These are phyloP conservation scores for Scomber colias DNA, from an alignment of 2,113 vertebrate species.

Conservation along the genomic window DNA sequence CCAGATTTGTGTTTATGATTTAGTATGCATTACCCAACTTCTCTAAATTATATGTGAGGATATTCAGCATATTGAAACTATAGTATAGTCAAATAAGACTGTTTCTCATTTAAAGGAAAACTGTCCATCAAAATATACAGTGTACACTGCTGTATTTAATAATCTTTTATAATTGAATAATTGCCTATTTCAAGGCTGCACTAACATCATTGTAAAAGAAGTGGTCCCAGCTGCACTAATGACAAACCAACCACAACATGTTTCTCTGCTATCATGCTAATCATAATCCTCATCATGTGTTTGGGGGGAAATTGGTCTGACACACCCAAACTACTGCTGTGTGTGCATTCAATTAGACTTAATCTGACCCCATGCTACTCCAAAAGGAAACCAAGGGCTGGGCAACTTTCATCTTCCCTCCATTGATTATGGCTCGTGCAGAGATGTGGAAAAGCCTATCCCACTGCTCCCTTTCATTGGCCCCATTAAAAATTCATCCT, in stretches of 20 bases:
- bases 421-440: conserved; percentile 83
- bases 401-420: conserved; percentile 81
- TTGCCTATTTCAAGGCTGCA: neutral
- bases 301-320: conserved; percentile 61
- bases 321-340: conserved; percentile 78
- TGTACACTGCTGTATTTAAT: neutral
- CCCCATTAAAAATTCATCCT: conserved; percentile 83
- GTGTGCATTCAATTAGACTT: conserved; percentile 81
- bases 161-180: neutral
- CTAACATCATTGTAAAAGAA: neutral
- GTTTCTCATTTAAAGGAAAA: neutral
- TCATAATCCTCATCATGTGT: conserved; percentile 70
- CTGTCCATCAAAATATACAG: neutral
- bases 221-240: conserved; percentile 11
- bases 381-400: conserved; percentile 72
- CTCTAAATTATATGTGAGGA: neutral
- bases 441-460: conserved; percentile 81
- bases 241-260: conserved; percentile 30
- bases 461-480: conserved; percentile 84
- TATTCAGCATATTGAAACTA: neutral
- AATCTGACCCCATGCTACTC: conserved; percentile 81
- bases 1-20: neutral
- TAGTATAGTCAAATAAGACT: neutral
- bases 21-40: neutral
- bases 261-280: conserved; percentile 55